These are phyloP conservation scores for Tachuris rubrigastra DNA, from an alignment of 2,113 vertebrate genomes.

Conservation along the genomic window DNA sequence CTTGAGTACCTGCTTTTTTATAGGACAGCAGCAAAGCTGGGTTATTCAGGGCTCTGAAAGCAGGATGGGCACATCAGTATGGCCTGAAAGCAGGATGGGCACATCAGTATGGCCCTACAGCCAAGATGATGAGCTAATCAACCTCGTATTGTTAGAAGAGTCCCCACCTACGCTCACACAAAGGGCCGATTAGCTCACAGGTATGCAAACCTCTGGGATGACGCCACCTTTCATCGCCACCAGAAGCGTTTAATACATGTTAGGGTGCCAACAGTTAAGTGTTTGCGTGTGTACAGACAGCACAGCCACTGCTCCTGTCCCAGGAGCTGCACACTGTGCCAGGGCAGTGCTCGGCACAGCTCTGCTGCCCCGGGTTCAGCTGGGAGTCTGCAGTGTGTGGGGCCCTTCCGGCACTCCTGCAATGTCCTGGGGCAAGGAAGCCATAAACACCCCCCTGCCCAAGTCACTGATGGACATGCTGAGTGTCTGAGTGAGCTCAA, in stretches of 20 bases:
- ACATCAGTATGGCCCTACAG: slow-evolving; percentile 50
- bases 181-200: slow-evolving; percentile 52
- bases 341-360: neutral
- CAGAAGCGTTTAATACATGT: slow-evolving; percentile 10
- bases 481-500: neutral
- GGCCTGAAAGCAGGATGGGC: slow-evolving; percentile 50
- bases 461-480: neutral
- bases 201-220: slow-evolving; percentile 61
- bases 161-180: slow-evolving; percentile 59
- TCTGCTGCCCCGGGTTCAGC: neutral
- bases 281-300: neutral
- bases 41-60: slow-evolving; percentile 51
- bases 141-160: slow-evolving; percentile 46
- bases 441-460: neutral
- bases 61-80: slow-evolving; percentile 51
- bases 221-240: slow-evolving; percentile 54
- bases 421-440: neutral
- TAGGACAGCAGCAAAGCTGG: neutral
- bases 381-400: neutral
- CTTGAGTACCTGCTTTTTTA: slow-evolving; percentile 22
- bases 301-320: neutral
- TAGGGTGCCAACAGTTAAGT: slow-evolving; percentile 28
- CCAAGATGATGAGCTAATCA: slow-evolving; percentile 57
- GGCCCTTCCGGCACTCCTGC: neutral
- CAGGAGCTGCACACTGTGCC: neutral